phyloP scores from a whole-genome alignment of 2,888 invertebrate species.

The Brenthis daphne region DNA sequence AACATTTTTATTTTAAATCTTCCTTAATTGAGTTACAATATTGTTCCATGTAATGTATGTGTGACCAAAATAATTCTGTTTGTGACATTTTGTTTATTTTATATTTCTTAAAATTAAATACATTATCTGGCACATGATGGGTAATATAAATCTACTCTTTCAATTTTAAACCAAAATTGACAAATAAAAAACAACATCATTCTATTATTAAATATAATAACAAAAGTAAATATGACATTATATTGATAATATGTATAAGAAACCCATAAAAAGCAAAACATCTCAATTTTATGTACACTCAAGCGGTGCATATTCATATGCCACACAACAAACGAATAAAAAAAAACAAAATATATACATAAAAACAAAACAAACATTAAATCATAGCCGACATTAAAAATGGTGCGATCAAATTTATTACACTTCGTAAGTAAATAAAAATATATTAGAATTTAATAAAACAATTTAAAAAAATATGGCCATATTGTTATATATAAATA shows the following conservation, averaged over 20 bases:
- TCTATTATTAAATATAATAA: constrained; percentile 6
- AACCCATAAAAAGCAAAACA: neutral
- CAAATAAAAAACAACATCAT: constrained; percentile 1
- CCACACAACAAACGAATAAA: too few species aligned
- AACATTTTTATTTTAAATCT: too few species aligned
- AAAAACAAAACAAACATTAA: too few species aligned
- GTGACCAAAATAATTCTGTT: too few species aligned
- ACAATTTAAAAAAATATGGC: neutral
- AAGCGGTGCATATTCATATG: neutral
- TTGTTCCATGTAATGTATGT: neutral
- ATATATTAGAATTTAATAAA: too few species aligned
- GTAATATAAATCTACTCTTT: neutral
- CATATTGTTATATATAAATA: neutral
- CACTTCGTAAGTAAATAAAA: too few species aligned
- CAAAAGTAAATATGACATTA: constrained; percentile 1
- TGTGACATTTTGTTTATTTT: too few species aligned
- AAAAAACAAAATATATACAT: too few species aligned
- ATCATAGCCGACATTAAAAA: too few species aligned
- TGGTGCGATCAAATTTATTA: too few species aligned
- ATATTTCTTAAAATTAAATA: constrained; percentile 15
- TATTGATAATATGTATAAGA: neutral
- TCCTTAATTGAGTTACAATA: neutral
- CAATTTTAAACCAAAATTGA: too few species aligned
- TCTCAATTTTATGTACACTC: neutral
- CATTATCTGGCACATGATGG: constrained; percentile 20